Evolutionary conservation across 2,888 invertebrate genomes (phyloP).

Genomic region (Hemistola chrysoprasaria): DNA sequence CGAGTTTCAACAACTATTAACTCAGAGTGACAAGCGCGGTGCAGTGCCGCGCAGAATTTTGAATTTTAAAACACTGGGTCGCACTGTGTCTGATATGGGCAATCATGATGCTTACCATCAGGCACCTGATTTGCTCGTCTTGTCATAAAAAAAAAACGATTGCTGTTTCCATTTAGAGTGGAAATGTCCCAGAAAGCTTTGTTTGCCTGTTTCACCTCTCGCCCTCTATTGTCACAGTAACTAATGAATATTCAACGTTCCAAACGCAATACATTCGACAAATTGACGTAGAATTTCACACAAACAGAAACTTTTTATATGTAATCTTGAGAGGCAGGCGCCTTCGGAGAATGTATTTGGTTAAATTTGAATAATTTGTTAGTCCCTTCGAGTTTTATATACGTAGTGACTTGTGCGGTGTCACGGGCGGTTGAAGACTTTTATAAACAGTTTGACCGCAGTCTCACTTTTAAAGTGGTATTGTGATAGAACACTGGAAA

Average conservation of each 20-base stretch:
- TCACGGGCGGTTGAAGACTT: constrained; percentile 6
- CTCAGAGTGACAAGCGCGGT: too few species aligned
- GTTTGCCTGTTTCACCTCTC: constrained; percentile 27
- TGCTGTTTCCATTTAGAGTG: not conserved
- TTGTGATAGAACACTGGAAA: too few species aligned
- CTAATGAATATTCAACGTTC: constrained; percentile 67
- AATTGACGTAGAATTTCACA: constrained; percentile 78
- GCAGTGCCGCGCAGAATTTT: too few species aligned
- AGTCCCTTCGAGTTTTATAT: too few species aligned
- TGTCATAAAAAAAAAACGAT: too few species aligned
- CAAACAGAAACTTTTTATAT: constrained; percentile 60
- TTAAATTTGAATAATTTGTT: constrained; percentile 57
- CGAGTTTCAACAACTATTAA: too few species aligned
- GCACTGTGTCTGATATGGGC: too few species aligned
- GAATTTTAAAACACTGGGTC: too few species aligned
- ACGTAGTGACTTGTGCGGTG: too few species aligned
- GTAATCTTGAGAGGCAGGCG: constrained; percentile 43
- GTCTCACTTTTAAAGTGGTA: too few species aligned
- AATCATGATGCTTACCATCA: too few species aligned
- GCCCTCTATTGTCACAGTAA: constrained; percentile 33
- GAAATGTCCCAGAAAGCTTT: constrained; percentile 10
- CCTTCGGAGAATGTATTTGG: constrained; percentile 52
- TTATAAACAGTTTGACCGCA: not conserved
- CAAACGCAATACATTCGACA: constrained; percentile 62
- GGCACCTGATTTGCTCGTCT: too few species aligned